These are phyloP conservation scores for Hyposoter dolosus DNA, from an alignment of 2,888 invertebrate species.

Conservation along the genomic window DNA sequence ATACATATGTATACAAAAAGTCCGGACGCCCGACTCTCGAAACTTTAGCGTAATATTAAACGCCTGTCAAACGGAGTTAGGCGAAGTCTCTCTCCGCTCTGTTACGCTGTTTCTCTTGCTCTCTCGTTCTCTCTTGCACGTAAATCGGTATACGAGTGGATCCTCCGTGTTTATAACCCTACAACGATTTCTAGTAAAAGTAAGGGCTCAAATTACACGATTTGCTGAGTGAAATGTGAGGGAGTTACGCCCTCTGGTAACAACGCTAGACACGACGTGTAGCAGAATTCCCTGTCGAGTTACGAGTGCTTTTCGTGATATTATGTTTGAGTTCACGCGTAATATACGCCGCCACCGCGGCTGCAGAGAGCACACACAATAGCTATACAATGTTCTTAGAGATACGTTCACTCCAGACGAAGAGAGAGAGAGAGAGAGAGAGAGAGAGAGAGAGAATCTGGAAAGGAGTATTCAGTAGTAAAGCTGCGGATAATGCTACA, in stretches of 20 bases:
- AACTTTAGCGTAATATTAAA: slow-evolving; percentile 81
- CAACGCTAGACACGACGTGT: neutral
- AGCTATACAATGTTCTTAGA: slow-evolving; percentile 13
- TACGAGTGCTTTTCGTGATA: slow-evolving; percentile 82
- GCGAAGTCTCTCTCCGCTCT: slow-evolving; percentile 66
- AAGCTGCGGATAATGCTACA: slow-evolving; percentile 3
- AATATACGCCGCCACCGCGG: slow-evolving; percentile 76
- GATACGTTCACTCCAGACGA: slow-evolving; percentile 10
- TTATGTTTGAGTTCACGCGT: slow-evolving; percentile 83
- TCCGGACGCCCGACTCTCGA: slow-evolving; percentile 67
- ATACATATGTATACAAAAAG: slow-evolving; percentile 27
- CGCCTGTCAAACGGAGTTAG: slow-evolving; percentile 80
- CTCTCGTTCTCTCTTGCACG: slow-evolving; percentile 11
- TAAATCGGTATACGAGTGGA: slow-evolving; percentile 21
- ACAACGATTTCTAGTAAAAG: neutral
- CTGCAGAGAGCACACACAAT: slow-evolving; percentile 24
- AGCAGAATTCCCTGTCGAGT: slow-evolving; percentile 69
- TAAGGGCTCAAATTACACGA: neutral
- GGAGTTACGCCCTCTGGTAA: slow-evolving; percentile 10
- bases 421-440: neutral
- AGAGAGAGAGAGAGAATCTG: neutral
- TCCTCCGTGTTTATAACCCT: neutral
- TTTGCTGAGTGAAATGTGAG: neutral
- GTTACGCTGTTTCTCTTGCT: neutral
- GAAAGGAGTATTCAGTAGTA: neutral